A percentile compares a stretch with the other conserved stretches of the same genome.
Conservation (phyloP, 37 sponge, comb jelly and placozoan genomes). For the Spongia lamella region DNA sequence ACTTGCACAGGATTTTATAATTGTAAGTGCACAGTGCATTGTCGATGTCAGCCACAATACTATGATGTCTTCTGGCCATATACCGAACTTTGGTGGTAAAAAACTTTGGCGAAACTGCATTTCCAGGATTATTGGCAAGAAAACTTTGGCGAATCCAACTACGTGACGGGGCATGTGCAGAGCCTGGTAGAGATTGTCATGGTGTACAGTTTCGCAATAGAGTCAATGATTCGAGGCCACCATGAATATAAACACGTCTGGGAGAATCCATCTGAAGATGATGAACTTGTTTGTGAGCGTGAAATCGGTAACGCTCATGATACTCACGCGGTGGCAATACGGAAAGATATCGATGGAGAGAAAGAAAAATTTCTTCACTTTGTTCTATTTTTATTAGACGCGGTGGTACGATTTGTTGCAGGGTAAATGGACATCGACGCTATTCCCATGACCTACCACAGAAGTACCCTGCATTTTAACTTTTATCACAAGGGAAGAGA, state of each 20-base stretch:
- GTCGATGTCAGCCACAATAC: no score
- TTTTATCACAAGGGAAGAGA: conserved; percentile 10
- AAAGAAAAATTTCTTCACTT: conserved; percentile 22
- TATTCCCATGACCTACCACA: conserved; percentile 44
- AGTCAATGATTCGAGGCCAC: conserved; percentile 11
- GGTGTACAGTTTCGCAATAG: conserved; percentile 6
- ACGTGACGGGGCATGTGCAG: no score
- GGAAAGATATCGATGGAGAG: not conserved
- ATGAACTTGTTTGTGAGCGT: no score
- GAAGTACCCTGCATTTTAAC: conserved; percentile 41
- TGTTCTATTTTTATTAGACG: conserved; percentile 34
- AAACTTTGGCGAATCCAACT: no score
- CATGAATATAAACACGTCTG: conserved; percentile 23
- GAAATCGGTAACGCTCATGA: conserved; percentile 17
- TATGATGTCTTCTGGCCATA: no score
- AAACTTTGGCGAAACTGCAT: no score
- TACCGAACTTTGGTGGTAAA: no score
- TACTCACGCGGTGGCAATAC: conserved; percentile 33
- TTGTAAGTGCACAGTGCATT: no score
- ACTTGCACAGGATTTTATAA: no score
- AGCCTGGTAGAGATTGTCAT: no score
- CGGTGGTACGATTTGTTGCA: conserved; percentile 18
- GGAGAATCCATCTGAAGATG: conserved; percentile 10
- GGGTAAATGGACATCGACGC: conserved; percentile 21
- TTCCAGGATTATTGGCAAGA: no score